These are phyloP conservation scores for Artibeus jamaicensis DNA, from an alignment of 2,797 vertebrate genomes.

Conservation along the genomic window DNA sequence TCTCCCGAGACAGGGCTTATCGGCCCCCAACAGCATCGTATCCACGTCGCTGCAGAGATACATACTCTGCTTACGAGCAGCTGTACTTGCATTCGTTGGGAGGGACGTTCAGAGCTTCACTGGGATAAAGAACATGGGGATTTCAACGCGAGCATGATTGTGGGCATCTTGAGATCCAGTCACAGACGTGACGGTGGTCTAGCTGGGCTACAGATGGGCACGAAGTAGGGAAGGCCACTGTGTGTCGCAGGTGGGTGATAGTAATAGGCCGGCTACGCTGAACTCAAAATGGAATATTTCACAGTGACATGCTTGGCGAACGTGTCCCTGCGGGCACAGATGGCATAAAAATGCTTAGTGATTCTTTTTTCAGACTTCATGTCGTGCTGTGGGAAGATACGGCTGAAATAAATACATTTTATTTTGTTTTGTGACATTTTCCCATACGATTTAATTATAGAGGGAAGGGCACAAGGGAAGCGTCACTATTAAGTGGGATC, in stretches of 20 bases:
- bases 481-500: conserved; percentile 66
- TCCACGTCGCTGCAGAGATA: background rate
- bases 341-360: conserved; percentile 83
- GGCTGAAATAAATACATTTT: conserved; percentile 84
- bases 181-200: conserved; percentile 41
- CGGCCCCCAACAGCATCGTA: background rate
- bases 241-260: conserved; percentile 27
- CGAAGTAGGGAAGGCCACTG: conserved; percentile 2
- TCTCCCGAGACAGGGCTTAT: background rate
- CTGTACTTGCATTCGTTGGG: background rate
- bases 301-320: conserved; percentile 75
- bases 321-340: conserved; percentile 81
- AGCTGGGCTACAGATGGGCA: conserved; percentile 4
- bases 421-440: conserved; percentile 83
- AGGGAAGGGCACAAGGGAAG: conserved; percentile 63
- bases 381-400: conserved; percentile 82
- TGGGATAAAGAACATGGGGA: background rate
- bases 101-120: background rate
- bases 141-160: background rate
- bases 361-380: conserved; percentile 80
- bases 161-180: conserved; percentile 31
- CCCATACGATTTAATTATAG: conserved; percentile 81
- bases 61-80: background rate
- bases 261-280: conserved; percentile 58
- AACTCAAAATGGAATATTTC: conserved; percentile 75